These are phyloP conservation scores for Manis javanica DNA, from an alignment of 2,797 vertebrate genomes.

Conservation along the genomic window DNA sequence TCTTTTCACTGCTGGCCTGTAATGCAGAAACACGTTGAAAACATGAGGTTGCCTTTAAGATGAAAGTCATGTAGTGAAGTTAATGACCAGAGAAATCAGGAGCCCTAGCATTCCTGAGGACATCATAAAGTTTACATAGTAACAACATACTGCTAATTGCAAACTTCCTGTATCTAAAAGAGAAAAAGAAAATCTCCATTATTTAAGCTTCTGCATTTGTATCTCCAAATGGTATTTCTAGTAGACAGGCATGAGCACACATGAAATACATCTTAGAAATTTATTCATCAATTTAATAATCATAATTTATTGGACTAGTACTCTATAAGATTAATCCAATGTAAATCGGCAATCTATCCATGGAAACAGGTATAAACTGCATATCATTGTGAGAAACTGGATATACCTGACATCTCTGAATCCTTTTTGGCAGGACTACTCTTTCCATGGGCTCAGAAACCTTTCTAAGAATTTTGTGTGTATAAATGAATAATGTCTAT, in stretches of 20 bases:
- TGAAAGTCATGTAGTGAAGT: background rate
- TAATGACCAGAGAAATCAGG: background rate
- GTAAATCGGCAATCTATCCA: background rate
- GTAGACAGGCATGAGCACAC: background rate
- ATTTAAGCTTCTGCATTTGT: background rate
- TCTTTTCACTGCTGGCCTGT: background rate
- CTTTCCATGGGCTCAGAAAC: background rate
- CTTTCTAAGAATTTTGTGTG: background rate
- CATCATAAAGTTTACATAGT: background rate
- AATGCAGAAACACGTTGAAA: background rate
- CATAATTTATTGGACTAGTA: background rate
- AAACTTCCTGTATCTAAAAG: background rate
- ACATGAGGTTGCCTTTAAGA: background rate
- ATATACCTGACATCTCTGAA: background rate
- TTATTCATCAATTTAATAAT: background rate
- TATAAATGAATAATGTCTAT: background rate
- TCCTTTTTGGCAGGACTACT: background rate
- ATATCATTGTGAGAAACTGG: background rate
- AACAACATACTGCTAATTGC: background rate
- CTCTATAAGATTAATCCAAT: background rate
- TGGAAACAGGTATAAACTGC: background rate
- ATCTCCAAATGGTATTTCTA: background rate
- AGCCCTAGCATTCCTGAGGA: background rate
- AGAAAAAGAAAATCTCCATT: background rate
- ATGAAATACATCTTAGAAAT: background rate